Evolutionary conservation across 2,797 vertebrate species (phyloP), one percentile per base, ranked within the genome.

Genomic region (Darevskia mixta): DNA sequence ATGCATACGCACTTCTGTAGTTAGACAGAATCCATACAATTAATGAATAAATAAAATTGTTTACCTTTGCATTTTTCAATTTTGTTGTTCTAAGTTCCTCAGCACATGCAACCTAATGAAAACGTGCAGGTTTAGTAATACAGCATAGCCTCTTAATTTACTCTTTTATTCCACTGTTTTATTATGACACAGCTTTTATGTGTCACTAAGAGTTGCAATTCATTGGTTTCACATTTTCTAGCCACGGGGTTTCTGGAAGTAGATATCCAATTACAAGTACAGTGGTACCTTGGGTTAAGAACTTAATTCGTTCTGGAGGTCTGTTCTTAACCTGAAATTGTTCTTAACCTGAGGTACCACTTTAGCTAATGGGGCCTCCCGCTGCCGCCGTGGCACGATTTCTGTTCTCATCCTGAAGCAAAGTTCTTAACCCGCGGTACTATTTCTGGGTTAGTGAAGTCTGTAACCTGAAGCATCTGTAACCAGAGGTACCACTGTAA

Each of bases 1-100:
- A 10, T 29, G 9, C 55, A 83, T 25, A 32, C 20, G 3, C 8
- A 78, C 41, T 43, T 66, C 18, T 18, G 13, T n/a, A 49, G 13
- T 18, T n/a, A 18, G 43, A 29, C 2, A 69, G 10, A 45, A 61
- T 73, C 49, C 5, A 79, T 11, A 11, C 32, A 66, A 32, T 58
- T 69, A 35, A 67, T 66, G 29, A 69, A 35, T 4, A 85, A n/a
- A 61, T 8, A 8, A 5, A 4, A 0, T 0, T 43, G 85, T 67
- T 96, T 96, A 97, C 97, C 97, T 97, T 97, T 11, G 90, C 77
- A 75, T 97, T 97, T 93, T 94, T 96, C 86, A 92, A 94, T 94
- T 96, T 97, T 79, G 84, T 55, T 8, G 92, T 92, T 92, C 93
- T 96, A 79, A 97, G 73, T 87, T 93, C 90, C 82, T 96, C 95